A percentile compares a stretch with the other conserved stretches of the same genome.
Conservation (phyloP, 2,797 vertebrate genomes). For the Glyptemys insculpta region DNA sequence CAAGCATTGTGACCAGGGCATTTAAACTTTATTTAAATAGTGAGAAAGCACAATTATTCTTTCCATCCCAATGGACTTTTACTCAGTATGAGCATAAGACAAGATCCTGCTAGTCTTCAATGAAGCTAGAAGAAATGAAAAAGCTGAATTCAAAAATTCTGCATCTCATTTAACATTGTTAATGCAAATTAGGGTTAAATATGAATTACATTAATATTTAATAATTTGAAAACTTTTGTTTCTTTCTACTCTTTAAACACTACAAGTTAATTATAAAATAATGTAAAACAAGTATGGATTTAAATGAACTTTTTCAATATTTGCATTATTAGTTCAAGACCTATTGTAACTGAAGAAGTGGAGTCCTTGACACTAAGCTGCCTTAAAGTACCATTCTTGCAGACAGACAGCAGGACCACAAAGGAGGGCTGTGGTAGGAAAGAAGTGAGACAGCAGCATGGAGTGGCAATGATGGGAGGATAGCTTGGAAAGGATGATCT, state of each 20-base stretch:
- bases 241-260: conserved; percentile 63
- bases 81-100: conserved; percentile 64
- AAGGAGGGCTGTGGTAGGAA: not conserved
- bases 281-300: conserved; percentile 76
- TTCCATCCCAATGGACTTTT: conserved; percentile 61
- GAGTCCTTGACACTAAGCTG: conserved; percentile 54
- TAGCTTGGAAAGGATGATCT: not conserved
- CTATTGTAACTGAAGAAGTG: conserved; percentile 17
- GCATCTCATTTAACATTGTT: conserved; percentile 65
- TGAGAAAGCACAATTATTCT: conserved; percentile 61
- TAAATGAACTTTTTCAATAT: conserved; percentile 67
- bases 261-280: conserved; percentile 70
- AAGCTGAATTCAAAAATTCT: conserved; percentile 61
- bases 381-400: conserved; percentile 26
- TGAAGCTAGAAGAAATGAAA: conserved; percentile 67
- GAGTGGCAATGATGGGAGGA: not conserved
- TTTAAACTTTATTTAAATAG: conserved; percentile 33
- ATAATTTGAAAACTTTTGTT: conserved; percentile 62
- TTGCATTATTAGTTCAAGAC: conserved; percentile 60
- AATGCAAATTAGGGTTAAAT: conserved; percentile 78
- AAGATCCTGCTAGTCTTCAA: conserved; percentile 74
- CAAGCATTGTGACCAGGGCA: conserved; percentile 62
- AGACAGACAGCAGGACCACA: not conserved
- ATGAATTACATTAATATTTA: conserved; percentile 72
- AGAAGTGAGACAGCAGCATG: not conserved